Evolutionary conservation across 2,888 invertebrate genomes (phyloP).

Genomic region (Patella ulyssiponensis): DNA sequence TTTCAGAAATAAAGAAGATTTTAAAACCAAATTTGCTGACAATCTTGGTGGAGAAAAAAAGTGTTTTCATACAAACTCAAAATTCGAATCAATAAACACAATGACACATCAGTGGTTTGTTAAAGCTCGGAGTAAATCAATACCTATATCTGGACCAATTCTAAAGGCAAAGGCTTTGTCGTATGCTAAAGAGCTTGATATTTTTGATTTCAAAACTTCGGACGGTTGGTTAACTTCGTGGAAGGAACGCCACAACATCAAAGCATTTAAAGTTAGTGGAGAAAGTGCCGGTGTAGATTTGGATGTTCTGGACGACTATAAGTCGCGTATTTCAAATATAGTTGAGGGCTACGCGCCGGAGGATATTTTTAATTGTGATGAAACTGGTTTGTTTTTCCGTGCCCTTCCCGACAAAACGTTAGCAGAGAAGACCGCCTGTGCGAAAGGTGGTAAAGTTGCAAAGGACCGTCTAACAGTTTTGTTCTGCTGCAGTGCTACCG

Average conservation of each 20-base stretch:
- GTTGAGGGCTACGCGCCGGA: too few species aligned
- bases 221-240: background rate
- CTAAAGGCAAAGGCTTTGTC: background rate
- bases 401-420: constrained; percentile 37
- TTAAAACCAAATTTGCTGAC: too few species aligned
- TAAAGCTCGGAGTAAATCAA: background rate
- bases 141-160: background rate
- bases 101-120: too few species aligned
- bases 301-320: too few species aligned
- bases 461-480: constrained; percentile 43
- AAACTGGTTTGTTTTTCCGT: constrained; percentile 42
- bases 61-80: too few species aligned
- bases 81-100: background rate
- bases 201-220: background rate
- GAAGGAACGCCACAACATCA: background rate
- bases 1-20: too few species aligned
- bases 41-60: too few species aligned
- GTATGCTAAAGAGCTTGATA: background rate
- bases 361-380: constrained; percentile 44
- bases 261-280: too few species aligned
- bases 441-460: constrained; percentile 34
- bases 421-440: constrained; percentile 24
- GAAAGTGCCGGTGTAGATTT: too few species aligned
- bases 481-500: constrained; percentile 37
- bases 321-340: too few species aligned